Base-by-base conservation (phyloP, 2,113 vertebrate species). In the Lampris megalopsis region DNA sequence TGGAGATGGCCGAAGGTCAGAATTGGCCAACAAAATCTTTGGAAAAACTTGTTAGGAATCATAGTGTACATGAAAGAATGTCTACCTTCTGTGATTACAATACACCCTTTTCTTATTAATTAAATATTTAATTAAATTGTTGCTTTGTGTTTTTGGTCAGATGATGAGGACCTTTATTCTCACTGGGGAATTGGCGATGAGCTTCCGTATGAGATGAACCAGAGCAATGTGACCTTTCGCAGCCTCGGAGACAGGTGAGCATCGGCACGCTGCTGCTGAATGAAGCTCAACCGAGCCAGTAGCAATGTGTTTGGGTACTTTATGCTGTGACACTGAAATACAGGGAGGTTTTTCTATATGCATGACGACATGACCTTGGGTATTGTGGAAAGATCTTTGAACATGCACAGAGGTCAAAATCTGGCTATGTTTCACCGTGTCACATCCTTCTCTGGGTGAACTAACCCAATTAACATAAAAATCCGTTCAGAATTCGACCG, bases 1-100 rank as follows among this genome's bases (percentile, higher is more conserved):
- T 48, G 13, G 95, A 95, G 6, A 64, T 82, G 9, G 88, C 90
- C 5, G 96, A 97, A 5, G 95, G 96, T 97, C 84, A 89, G 90
- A 87, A 42, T 4, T 5, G 9, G 37, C 11, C 6, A 8, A 59
- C 4, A 60, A 3, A 2, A 48, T 37, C 42, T 8, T 48, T 7
- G 24, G 48, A 59, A n/a, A 9, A 41, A 45, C 52, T 52, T 8
- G 11, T 35, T 61, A 49, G 36, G n/a, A 9, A 9, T 50, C 7
- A 50, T 50, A 50, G 2, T 50, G 49, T 50, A 50, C 3, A 10
- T 50, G 49, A 50, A 10, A 10, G 5, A n/a, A 42, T 42, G 57
- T 38, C 13, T 1, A 68, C 49, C 9, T 11, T 0, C 8, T 63
- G 8, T 56, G 7, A 47, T 50, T 35, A 3, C 48, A 2, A 13